Evolutionary conservation across 2,797 vertebrate species (phyloP), one percentile per base, ranked within the genome.

Genomic region (Apogon talboti): DNA sequence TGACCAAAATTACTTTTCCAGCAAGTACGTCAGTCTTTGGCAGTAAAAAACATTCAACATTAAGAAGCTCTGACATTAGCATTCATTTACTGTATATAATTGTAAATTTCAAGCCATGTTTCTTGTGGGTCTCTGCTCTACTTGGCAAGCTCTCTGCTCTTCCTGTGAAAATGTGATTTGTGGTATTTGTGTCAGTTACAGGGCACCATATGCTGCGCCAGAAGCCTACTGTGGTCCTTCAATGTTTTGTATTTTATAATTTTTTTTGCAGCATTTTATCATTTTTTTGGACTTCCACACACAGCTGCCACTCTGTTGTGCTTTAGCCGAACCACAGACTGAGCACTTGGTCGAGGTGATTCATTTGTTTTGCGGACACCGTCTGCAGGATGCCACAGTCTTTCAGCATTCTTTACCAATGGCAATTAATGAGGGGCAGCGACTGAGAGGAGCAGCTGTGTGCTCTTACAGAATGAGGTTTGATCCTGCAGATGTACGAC

Each of bases 171-270:
- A 69, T 55, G 21, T 66, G 44, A 79, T 68, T 60, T 57, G 30
- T 65, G 43, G 33, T 71, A 69, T 79, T 52, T 79, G 66, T 78
- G 74, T 82, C 78, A 68, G 69, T 56, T 53, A 35, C 50, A 74
- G 82, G 78, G 49, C 76, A 66, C 75, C 78, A 79, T 86, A 81
- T 86, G 79, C 61, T 55, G 66, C 57, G 53, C 72, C 74, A 72
- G 56, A 73, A 53, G 30, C 57, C 66, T 28, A 50, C 71, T 69
- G 75, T 37, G 67, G 21, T 41, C 48, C 65, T 19, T 59, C 66
- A 42, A 51, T 77, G 35, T 57, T 18, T 8, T 46, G 47, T 10
- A 4, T 42, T 58, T 58, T 50, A 16, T 53, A 47, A 28, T 66
- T 66, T 64, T 45, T 49, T 72, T 48, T 50, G 46, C 50, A 28